Percentiles rank a stretch among this genome's conserved stretches.
Conservation (phyloP, 2,113 vertebrate species). For the Polypterus bichir region DNA sequence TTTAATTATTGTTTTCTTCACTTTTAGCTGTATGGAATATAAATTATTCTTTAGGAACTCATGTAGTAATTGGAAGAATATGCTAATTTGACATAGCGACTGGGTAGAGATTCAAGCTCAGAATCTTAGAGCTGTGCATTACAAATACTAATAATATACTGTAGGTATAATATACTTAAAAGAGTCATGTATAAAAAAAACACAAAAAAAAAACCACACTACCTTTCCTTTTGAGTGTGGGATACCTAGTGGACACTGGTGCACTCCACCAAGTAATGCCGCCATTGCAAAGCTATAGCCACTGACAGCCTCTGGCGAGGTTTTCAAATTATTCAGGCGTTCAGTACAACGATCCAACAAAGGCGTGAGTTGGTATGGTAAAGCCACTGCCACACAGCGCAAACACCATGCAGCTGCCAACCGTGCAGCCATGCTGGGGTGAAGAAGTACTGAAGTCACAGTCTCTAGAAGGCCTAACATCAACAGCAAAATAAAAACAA, state of each 20-base stretch:
- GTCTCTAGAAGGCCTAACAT: constrained; percentile 78
- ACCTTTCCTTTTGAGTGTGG: constrained; percentile 97
- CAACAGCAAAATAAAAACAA: neutral
- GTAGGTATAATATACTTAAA: neutral
- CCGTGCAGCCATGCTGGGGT: constrained; percentile 94
- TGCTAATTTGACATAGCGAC: too few species aligned
- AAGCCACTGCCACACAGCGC: constrained; percentile 83
- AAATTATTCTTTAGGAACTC: too few species aligned
- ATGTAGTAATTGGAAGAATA: too few species aligned
- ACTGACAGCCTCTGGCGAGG: constrained; percentile 91
- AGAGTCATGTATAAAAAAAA: too few species aligned
- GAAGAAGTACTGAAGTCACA: constrained; percentile 86
- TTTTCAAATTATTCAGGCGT: constrained; percentile 89
- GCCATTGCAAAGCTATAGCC: constrained; percentile 98
- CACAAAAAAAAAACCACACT: neutral
- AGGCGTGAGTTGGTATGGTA: constrained; percentile 87
- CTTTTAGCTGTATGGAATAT: too few species aligned
- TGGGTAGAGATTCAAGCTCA: too few species aligned
- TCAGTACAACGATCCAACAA: constrained; percentile 89
- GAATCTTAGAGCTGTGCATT: too few species aligned
- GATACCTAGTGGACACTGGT: constrained; percentile 91
- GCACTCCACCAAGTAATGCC: constrained; percentile 83
- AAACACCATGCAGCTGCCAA: constrained; percentile 89
- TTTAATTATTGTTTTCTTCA: too few species aligned
- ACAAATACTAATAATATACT: neutral